Conservation (phyloP, 92 coral and sea anemone species). For the Nematostella vectensis region DNA sequence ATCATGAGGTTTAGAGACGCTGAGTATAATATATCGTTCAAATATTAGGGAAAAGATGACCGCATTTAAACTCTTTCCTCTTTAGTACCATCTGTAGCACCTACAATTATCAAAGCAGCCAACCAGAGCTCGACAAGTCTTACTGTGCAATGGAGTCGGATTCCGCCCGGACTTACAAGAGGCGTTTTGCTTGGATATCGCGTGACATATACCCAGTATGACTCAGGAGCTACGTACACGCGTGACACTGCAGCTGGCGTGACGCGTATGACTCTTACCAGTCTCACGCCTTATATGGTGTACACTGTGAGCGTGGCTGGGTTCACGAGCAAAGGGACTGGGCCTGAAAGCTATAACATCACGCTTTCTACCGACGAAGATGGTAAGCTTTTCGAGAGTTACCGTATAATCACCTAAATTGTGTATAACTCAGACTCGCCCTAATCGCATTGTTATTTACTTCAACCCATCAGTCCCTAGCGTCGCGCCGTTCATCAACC, state of each 20-base stretch:
- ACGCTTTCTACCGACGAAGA: background rate
- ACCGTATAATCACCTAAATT: no score
- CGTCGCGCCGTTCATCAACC: conserved; percentile 5
- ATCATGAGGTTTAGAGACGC: no score
- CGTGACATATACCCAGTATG: background rate
- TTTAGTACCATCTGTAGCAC: conserved; percentile 2
- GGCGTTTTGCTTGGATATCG: background rate
- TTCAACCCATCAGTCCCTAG: conserved; percentile 13
- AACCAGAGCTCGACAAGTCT: conserved; percentile 10
- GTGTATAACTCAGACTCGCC: no score
- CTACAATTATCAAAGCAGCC: conserved; percentile 5
- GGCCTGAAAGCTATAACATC: background rate
- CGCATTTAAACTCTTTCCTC: background rate
- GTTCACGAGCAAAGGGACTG: background rate
- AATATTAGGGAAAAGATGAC: no score
- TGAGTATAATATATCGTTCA: no score
- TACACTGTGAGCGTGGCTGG: background rate
- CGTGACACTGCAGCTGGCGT: background rate
- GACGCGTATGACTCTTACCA: background rate
- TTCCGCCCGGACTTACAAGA: background rate
- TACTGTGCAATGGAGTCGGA: conserved; percentile 6
- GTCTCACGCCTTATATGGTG: background rate
- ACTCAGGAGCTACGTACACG: background rate
- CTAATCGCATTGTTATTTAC: no score
- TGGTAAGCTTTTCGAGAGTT: background rate